Base-by-base conservation (phyloP, 2,113 vertebrate genomes). In the Pangasianodon hypophthalmus region DNA sequence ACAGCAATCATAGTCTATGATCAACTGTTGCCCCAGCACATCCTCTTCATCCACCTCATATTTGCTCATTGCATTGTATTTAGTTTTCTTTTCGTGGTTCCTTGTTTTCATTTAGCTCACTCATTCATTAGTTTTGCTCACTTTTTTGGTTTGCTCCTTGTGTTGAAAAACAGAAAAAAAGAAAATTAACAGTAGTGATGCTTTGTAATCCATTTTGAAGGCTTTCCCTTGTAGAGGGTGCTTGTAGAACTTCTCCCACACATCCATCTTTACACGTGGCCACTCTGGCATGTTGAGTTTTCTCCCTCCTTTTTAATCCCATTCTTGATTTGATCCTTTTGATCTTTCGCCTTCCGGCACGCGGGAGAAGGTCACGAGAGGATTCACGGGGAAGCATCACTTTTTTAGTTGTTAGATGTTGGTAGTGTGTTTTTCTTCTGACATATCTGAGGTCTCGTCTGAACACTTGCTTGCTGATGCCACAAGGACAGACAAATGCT, bases 391-490 rank as follows among this genome's bases (percentile, higher is more conserved):
- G 93, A 93, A 94, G 95, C 71, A 79, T 69, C 93, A 91, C 92
- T 91, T 88, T 93, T 89, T 91, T 87, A 89, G 81, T 83, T 90
- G 84, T 88, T 73, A 62, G 90, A 88, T 91, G 50, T 91, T 50
- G 58, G 46, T 84, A 44, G 86, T 90, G 52, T 64, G 71, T 91
- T 90, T 85, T 93, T 89, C 89, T 84, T 91, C 90, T 88, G 90
- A 95, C 95, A 93, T 90, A 90, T 93, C 94, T 95, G 95, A 95
- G 94, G 94, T 94, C 93, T 95, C 92, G 93, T 96, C 94, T 94
- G 95, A 94, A 95, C 93, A 92, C 94, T 92, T 92, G 93, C 94
- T 93, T 93, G 93, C 90, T 80, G 88, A 92, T 92, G 91, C 94
- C 92, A 83, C 88, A 85, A 88, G 86, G 91, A 85, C 84, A 89